Evolutionary conservation across 2,888 invertebrate genomes (phyloP), one percentile per base, ranked within the genome.

Genomic region (Pyrrhosoma nymphula): DNA sequence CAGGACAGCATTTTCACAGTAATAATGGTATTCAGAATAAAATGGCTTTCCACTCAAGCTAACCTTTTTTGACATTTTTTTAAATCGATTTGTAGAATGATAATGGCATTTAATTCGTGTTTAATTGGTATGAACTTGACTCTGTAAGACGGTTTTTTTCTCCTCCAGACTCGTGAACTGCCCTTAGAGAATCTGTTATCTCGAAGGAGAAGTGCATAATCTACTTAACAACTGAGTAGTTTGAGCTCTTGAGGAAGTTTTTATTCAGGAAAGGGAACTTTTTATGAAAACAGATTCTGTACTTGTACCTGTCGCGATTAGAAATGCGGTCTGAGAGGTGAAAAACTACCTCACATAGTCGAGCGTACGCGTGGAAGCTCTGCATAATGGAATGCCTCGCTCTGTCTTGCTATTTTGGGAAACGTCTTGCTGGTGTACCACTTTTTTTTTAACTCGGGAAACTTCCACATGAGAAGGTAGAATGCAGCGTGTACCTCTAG

Each of bases 141-240:
- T 60, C 20, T n/a, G n/a, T n/a, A n/a, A 60, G 18, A 1, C 60
- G 60, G 60, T 60, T 20, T 60, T 20, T 60, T 69, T 69, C 12
- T n/a, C 26, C 20, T n/a, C n/a, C 69, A n/a, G 69, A 69, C 69
- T 10, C n/a, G 69, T 69, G n/a, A n/a, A 26, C n/a, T n/a, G n/a
- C 23, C 18, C 18, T 18, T n/a, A 3, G 12, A n/a, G 69, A 69
- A n/a, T n/a, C n/a, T 23, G 69, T 69, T 69, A n/a, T 69, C 69
- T n/a, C 69, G 69, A 69, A 69, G n/a, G n/a, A 69, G 69, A n/a
- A n/a, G 69, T 69, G n/a, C 69, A 69, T 69, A 69, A 69, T 69
- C 69, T 69, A 69, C 69, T 69, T 69, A n/a, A 23, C 20, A n/a
- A 23, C 69, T n/a, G n/a, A 69, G 69, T 69, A 69, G 6, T n/a